Evolutionary conservation across 2,113 vertebrate genomes (phyloP), one percentile per base, ranked within the genome.

Genomic region (Lontra canadensis): DNA sequence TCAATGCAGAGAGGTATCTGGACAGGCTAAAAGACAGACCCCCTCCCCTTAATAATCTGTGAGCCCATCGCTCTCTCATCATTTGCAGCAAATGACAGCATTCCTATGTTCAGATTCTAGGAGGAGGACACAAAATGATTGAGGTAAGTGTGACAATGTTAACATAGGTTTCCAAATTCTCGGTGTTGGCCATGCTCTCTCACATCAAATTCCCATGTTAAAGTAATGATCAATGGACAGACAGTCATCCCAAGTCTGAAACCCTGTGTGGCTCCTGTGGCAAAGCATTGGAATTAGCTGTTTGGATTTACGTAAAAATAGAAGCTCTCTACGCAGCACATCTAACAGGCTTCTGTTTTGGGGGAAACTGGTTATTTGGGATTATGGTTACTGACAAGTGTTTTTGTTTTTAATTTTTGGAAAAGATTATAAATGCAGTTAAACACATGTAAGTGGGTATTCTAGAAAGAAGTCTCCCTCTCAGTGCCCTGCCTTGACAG

Each of bases 401-500:
- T 91, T 90, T 84, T 87, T 87, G 21, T 81, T 92, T 94, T 84
- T 61, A 89, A 89, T 69, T 86, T 85, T 79, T 65, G 55, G 57
- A 55, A 82, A 92, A 86, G 6, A 67, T 84, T 39, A 10, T 63
- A 63, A 3, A 1, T 57, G 10, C 21, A 76, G 42, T 93, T 73
- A 83, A 20, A 71, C 79, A 81, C 12, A 3, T 13, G 42, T 47
- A 85, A 94, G 86, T 44, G 36, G 26, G 39, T 21, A 52, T 78
- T 47, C 42, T n/a, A 78, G 49, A 82, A 88, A 44, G 67, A 88
- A 57, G 36, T 86, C 26, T 55, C 76, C 4, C 29, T 52, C 3
- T n/a, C 55, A 31, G 4, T 1, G 9, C 25, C 44, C 10, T 20
- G 55, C 39, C n/a, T 94, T n/a, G n/a, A 47, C 81, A 95, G 49